Base-by-base conservation (phyloP, 2,888 invertebrate genomes). In the Eupeodes latifasciatus region DNA sequence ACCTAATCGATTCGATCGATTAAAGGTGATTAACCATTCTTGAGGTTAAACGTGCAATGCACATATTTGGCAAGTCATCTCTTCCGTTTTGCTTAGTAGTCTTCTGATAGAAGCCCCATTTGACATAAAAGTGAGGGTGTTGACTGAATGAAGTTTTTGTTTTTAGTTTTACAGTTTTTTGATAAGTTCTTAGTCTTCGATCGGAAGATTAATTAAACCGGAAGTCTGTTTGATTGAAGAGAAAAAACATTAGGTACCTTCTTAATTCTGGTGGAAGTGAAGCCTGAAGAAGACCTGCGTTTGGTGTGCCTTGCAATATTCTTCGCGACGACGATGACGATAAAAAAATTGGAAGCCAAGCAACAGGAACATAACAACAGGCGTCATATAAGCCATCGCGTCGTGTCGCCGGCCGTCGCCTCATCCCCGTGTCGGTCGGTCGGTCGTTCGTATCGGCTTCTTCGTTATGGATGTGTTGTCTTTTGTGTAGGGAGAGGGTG, bases 21-120 rank as follows among this genome's bases (percentile, higher is more conserved):
- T 88, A 85, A 84, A 81, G 84, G 88, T 88, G 88, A 88, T 85
- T 88, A 85, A 88, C 88, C 81, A 85, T 88, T 88, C 84, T 49
- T 57, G 51, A 51, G 79, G 82, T 82, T 82, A 82, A 86, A 66
- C 78, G 83, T 71, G 19, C 72, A 83, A 74, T 83, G 84, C 81
- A 85, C 84, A 85, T 88, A 85, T 81, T 85, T 78, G 88, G 84
- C 64, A 49, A 77, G 77, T 81, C 84, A 88, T 85, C 88, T 83
- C 77, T 88, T 81, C 83, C 83, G 81, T 81, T 85, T 53, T 27
- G 76, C 47, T 59, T 55, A 53, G 69, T 75, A 19, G n/a, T 53
- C 61, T 36, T 53, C 27, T 27, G 27, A 27, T 12, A 36, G 72
- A 72, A 71, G 80, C 69, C 82, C 19, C 27, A 47, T 49, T 12